A percentile compares a stretch with the other conserved stretches of the same genome.
Evolutionary conservation across 2,113 vertebrate genomes (phyloP).

Genomic region (Leucosticte australis): DNA sequence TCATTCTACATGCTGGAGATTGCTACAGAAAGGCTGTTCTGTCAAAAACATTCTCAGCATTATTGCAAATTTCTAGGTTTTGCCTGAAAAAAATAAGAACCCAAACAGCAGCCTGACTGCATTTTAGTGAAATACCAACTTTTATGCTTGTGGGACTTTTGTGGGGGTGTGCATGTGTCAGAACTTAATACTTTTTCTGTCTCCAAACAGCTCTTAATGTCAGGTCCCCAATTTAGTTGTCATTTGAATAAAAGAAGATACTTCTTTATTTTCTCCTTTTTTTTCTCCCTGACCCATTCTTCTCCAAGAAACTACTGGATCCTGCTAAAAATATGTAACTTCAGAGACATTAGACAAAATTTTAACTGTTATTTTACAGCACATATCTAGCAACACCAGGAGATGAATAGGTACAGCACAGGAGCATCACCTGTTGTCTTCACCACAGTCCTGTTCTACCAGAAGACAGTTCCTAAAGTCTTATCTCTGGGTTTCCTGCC

Average conservation of each 20-base stretch:
- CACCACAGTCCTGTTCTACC: background rate
- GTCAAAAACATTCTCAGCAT: background rate
- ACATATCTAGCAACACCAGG: background rate
- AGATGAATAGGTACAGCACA: background rate
- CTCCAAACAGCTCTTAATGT: background rate
- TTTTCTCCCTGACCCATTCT: background rate
- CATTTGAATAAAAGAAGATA: background rate
- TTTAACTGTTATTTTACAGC: background rate
- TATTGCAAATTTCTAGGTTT: background rate
- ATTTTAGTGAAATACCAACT: background rate
- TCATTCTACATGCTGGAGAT: accelerated
- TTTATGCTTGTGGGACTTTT: background rate
- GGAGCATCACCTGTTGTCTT: background rate
- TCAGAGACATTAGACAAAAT: background rate
- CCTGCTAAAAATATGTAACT: background rate
- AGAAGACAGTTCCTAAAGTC: background rate
- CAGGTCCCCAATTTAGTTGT: background rate
- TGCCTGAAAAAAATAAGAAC: background rate
- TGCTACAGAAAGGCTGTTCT: background rate
- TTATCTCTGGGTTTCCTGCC: background rate
- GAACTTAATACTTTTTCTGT: background rate
- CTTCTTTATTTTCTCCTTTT: background rate
- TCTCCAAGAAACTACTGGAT: background rate
- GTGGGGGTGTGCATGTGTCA: background rate
- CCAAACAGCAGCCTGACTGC: background rate